Base-by-base conservation (phyloP, 1,140 invertebrate species). In the Pristionchus pacificus region DNA sequence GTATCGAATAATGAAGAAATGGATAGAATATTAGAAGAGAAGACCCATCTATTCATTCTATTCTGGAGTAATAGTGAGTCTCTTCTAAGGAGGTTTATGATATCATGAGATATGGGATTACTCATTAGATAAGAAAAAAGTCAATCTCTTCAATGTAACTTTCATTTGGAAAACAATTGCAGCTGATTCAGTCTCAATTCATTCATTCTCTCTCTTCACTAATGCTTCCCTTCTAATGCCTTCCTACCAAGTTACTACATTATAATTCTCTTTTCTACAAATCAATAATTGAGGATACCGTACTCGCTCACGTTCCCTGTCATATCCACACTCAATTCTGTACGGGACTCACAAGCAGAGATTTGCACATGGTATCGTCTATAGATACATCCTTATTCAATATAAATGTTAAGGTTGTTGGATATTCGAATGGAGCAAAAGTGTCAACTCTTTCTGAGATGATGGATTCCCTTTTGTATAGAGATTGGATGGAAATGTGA, bases 301-400 rank as follows among this genome's bases (percentile, higher is more conserved):
- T 71, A 14, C 30, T 73, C 19, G 65, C 65, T 29, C 71, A 73
- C 25, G 71, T 73, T 29, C 60, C 68, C 13, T 73, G 71, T 29
- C 71, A 73, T 29, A 32, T 62, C 13, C 29, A 55, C 32, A 27
- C 55, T 25, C n/a, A 30, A 3, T 68, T 73, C 30, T 73, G 71
- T 31, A 32, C 59, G 13, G 67, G 67, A 15, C 33, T 73, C 13
- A 60, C 32, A 2, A 13, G 65, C 13, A 62, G 38, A 28, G 71
- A 73, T 33, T 68, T 72, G 31, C 29, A 66, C 27, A 68, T 60
- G 27, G 71, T 73, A 59, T 14, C 3, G 32, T 58, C 0, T 29
- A 30, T 14, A 1, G 29, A 30, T 27, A 15, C 29, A 27, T 19
- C 31, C 29, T 31, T 31, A 2, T n/a, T n/a, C n/a, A n/a, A n/a